Base-by-base conservation (phyloP, 1,140 invertebrate species). In the Camponotus pennsylvanicus region DNA sequence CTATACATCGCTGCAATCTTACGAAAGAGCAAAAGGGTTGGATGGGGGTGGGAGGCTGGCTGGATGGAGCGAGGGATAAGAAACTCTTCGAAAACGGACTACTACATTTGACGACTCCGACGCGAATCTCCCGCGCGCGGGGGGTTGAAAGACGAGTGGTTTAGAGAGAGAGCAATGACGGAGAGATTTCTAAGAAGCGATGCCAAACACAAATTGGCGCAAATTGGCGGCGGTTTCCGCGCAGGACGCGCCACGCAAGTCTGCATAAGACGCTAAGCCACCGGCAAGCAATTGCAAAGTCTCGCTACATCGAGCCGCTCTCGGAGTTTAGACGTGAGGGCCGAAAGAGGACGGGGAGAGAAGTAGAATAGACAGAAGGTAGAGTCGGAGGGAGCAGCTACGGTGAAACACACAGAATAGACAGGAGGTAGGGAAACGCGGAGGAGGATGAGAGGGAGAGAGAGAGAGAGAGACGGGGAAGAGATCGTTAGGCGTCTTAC, bases 251-350 rank as follows among this genome's bases (percentile, higher is more conserved):
- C 61, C 27, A 59, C 67, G 85, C 67, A 67, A 91, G 86, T 69
- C 89, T 92, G 91, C 88, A 88, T 88, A 90, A 92, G 91, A 93
- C 91, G 92, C 92, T 94, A 94, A 95, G 94, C 93, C 93, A 93
- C 92, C 92, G 92, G 92, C 93, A 93, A 94, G 94, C 94, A 94
- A 95, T 95, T 94, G 88, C 94, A 92, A 94, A 94, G 93, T 92
- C 91, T 92, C 83, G 89, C 91, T 91, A 92, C 91, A 91, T 91
- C 93, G 93, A 92, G 92, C 90, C 86, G 21, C 40, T 55, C n/a
- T 57, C n/a, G n/a, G 55, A 61, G 40, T 75, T 61, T 61, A 75
- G 79, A 92, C 40, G 91, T 92, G 82, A 87, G 71, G 84, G 37
- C 42, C 55, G 45, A 55, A 70, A 77, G 78, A 75, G 76, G 52